Evolutionary conservation across 2,113 vertebrate species (phyloP), one percentile per base, ranked within the genome.

Genomic region (Murina feae): DNA sequence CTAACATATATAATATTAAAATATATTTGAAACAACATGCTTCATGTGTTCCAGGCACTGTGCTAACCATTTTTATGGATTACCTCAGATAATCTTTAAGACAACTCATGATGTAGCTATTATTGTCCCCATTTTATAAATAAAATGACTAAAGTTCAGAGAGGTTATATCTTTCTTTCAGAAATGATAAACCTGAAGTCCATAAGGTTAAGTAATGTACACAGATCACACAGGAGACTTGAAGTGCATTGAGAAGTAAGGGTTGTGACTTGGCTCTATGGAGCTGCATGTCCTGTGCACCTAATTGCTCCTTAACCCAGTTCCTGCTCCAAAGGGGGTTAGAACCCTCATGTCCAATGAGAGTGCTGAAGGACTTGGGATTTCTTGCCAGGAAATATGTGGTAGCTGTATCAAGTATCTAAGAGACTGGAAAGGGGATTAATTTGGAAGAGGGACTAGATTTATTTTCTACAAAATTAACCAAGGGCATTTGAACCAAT

Each of bases 381-480:
- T 47, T 30, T 11, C 81, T 69, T 42, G 21, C 20, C 25, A 63
- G 20, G 37, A 63, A 37, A 66, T n/a, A 42, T 25, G 28, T 25
- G 25, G 2, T 32, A 44, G 4, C 37, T 71, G 11, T n/a, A 81
- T 86, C n/a, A 55, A 84, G 32, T 20, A 76, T 39, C 35, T 55
- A n/a, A 65, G 72, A 65, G 25, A 84, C 30, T 58, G 13, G 23
- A 49, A 76, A 10, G 69, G 11, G 16, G 49, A 66, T 86, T 81
- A 9, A 39, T 86, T 74, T 42, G 18, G 63, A 86, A 81, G 71
- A 78, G 32, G 28, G 21, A 89, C 60, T 63, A 72, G 44, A 71
- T 93, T 79, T 89, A 91, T 91, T 95, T 92, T 35, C 58, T 44
- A 89, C 68, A 32, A 80, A 58, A 7, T 79, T 71, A 86, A 89